Conservation (phyloP, 2,888 invertebrate species). For the Galerucella calmariensis region DNA sequence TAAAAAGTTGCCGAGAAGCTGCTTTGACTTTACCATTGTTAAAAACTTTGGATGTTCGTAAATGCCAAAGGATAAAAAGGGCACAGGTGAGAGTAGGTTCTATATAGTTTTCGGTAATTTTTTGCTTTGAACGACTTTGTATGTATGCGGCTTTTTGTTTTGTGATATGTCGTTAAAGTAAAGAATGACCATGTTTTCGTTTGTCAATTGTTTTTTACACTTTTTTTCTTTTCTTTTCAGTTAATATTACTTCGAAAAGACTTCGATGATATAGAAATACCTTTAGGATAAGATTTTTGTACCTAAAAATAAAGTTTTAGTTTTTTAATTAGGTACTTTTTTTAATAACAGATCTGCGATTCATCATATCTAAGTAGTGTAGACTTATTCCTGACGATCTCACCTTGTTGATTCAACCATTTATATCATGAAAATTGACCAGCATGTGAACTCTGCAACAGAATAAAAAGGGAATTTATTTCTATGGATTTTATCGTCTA, state of each 20-base stretch:
- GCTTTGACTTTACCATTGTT: slow-evolving; percentile 53
- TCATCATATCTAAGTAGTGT: too few relatives aligned
- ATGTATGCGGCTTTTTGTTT: too few relatives aligned
- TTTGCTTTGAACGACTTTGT: background rate
- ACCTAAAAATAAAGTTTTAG: slow-evolving; percentile 23
- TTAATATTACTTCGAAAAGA: slow-evolving; percentile 31
- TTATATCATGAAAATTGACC: too few relatives aligned
- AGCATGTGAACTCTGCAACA: too few relatives aligned
- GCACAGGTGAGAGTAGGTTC: slow-evolving; percentile 45
- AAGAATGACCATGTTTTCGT: too few relatives aligned
- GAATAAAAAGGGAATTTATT: too few relatives aligned
- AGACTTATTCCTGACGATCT: too few relatives aligned
- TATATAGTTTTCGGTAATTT: too few relatives aligned
- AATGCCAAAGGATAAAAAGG: slow-evolving; percentile 54
- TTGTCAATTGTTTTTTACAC: too few relatives aligned
- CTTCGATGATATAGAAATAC: slow-evolving; percentile 37
- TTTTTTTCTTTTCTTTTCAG: slow-evolving; percentile 30
- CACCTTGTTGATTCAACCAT: too few relatives aligned
- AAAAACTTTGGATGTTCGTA: slow-evolving; percentile 52
- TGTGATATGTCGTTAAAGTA: too few relatives aligned
- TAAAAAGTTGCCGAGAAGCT: slow-evolving; percentile 56
- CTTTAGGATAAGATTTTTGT: slow-evolving; percentile 30
- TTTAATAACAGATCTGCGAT: background rate
- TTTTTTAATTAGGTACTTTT: slow-evolving; percentile 13
- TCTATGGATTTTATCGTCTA: too few relatives aligned